Percentiles rank a stretch among this genome's conserved stretches.
These are phyloP conservation scores for Tamias sibiricus DNA, from an alignment of 2,113 vertebrate species.

Conservation along the genomic window DNA sequence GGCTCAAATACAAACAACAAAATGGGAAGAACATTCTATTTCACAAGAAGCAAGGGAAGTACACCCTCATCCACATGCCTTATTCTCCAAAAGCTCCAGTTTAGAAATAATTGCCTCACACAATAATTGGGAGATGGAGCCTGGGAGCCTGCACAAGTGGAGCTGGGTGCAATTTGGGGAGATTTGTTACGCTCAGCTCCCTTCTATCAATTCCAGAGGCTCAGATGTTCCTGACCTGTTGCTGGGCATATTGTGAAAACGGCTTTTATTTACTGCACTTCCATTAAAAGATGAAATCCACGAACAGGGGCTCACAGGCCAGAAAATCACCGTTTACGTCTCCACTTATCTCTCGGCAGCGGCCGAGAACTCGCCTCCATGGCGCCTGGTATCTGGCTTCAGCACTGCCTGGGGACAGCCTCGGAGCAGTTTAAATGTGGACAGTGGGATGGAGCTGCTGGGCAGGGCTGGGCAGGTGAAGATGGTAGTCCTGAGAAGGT, in stretches of 20 bases:
- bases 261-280: conserved; percentile 90
- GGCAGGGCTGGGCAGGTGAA: too few species aligned
- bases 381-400: conserved; percentile 76
- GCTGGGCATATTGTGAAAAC: conserved; percentile 88
- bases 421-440: neutral
- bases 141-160: conserved; percentile 82
- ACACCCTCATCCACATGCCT: conserved; percentile 65
- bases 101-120: conserved; percentile 87
- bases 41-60: conserved; percentile 73
- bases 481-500: neutral
- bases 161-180: conserved; percentile 87
- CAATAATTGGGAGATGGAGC: conserved; percentile 86
- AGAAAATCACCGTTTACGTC: conserved; percentile 90
- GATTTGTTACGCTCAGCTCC: conserved; percentile 90
- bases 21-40: conserved; percentile 68
- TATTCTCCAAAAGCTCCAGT: conserved; percentile 81
- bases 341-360: conserved; percentile 86
- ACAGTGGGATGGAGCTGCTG: too few species aligned
- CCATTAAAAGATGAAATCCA: conserved; percentile 92
- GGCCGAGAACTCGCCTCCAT: conserved; percentile 78
- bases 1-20: neutral
- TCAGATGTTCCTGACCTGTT: conserved; percentile 89
- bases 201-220: conserved; percentile 88
- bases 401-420: neutral
- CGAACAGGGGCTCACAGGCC: conserved; percentile 87